Base-by-base conservation (phyloP, 2,797 vertebrate genomes). In the Rousettus madagascariensis region DNA sequence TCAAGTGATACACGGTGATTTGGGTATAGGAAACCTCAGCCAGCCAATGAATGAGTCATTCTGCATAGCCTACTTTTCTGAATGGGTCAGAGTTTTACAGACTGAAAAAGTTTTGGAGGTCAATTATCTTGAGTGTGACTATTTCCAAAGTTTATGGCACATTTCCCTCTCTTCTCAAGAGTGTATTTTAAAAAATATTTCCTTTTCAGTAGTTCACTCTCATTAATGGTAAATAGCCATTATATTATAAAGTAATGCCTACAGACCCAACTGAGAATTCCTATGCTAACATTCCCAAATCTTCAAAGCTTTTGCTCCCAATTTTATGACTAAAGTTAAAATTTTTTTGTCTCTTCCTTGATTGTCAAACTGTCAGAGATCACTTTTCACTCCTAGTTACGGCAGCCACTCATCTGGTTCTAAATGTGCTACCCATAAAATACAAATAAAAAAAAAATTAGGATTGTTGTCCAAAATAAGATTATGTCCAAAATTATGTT, bases 11-110 rank as follows among this genome's bases (percentile, higher is more conserved):
- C 30, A 77, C 46, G 30, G 92, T 78, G 86, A 83, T 63, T 92
- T 53, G 30, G 80, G 66, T 77, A 28, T 26, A 79, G 79, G 92
- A 89, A 94, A 95, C 51, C 59, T 82, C 78, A 95, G 68, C 57
- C 65, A 63, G 38, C 79, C 80, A 65, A 55, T 72, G 90, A 86
- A 95, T 95, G 94, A 96, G 77, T 96, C 97, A 97, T 57, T 74
- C 84, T 30, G 43, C 65, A 86, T 36, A 96, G 78, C 33, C 77
- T 85, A 75, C 57, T 83, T 97, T 95, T 95, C 96, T 94, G 88
- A 97, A 95, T 97, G 86, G 68, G 63, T 90, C 86, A 84, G 26
- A 92, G 75, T 26, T 69, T 93, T 79, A 85, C 24, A 79, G 30
- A 90, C 74, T 69, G 69, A 84, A 93, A 94, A 65, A 80, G 38